phyloP scores from a whole-genome alignment of 2,888 invertebrate genomes.

The Trachelus stipa region DNA sequence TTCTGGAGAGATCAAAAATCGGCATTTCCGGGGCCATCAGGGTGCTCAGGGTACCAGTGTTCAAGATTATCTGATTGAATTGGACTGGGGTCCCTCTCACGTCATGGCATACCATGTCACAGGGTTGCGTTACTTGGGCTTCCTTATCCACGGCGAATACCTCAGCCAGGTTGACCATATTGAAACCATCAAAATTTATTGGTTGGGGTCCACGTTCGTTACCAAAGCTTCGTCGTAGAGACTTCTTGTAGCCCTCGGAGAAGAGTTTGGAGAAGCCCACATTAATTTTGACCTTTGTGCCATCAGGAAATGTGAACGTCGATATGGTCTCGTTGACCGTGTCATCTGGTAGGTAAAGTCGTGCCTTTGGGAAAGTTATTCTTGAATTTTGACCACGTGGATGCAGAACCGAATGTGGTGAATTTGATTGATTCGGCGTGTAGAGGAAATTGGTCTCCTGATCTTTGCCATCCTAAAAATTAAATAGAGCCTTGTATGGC shows the following conservation, averaged over 20 bases:
- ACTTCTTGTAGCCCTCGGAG: constrained; percentile 37
- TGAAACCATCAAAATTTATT: constrained; percentile 39
- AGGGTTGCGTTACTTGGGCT: constrained; percentile 37
- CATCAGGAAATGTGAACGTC: constrained; percentile 37
- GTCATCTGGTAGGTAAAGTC: constrained; percentile 34
- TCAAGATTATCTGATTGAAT: constrained; percentile 33
- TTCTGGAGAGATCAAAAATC: constrained; percentile 34
- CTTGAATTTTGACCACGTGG: constrained; percentile 2
- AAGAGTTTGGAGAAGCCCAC: constrained; percentile 38
- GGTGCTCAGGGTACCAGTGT: constrained; percentile 30
- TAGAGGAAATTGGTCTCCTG: constrained; percentile 26
- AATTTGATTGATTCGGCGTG: constrained; percentile 15
- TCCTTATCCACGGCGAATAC: constrained; percentile 33
- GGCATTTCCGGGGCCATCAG: constrained; percentile 39
- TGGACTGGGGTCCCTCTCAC: constrained; percentile 34
- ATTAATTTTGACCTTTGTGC: constrained; percentile 39
- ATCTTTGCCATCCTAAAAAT: constrained; percentile 33
- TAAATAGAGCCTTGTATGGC: neutral
- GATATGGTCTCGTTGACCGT: constrained; percentile 30
- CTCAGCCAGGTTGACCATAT: constrained; percentile 36
- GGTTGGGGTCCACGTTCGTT: constrained; percentile 33
- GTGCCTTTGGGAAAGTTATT: constrained; percentile 17
- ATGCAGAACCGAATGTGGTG: constrained; percentile 6
- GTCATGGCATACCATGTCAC: constrained; percentile 41
- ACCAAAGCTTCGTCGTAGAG: constrained; percentile 29